Conservation (phyloP, 2,113 vertebrate species). For the Tretioscincus oriximinensis region DNA sequence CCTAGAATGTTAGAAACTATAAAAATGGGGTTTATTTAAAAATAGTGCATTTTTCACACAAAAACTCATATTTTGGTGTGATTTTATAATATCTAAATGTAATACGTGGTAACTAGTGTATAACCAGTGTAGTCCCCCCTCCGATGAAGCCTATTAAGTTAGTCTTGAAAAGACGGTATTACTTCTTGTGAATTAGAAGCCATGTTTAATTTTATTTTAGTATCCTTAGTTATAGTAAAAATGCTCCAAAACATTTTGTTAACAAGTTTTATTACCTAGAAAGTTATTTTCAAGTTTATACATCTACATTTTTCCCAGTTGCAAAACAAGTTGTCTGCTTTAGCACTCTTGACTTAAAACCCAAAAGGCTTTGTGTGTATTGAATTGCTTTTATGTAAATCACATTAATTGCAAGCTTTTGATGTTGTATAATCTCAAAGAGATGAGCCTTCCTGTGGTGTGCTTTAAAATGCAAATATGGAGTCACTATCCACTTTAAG, state of each 20-base stretch:
- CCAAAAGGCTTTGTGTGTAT: background rate
- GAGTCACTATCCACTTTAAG: conserved; percentile 23
- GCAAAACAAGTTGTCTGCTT: background rate
- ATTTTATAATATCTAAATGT: too few relatives aligned
- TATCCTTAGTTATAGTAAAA: background rate
- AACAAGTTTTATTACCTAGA: background rate
- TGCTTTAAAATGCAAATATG: conserved; percentile 51
- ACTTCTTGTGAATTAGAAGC: background rate
- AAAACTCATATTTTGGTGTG: too few relatives aligned
- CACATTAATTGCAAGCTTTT: conserved; percentile 49
- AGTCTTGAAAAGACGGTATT: too few relatives aligned
- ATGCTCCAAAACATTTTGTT: background rate
- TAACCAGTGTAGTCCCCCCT: too few relatives aligned
- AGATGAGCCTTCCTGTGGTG: conserved; percentile 15
- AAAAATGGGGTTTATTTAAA: too few relatives aligned
- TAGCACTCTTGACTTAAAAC: conserved; percentile 34
- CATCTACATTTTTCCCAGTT: conserved; percentile 4
- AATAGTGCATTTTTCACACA: too few relatives aligned
- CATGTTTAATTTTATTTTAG: background rate
- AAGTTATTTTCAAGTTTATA: conserved; percentile 20
- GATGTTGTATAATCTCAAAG: conserved; percentile 36
- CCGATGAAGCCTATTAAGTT: too few relatives aligned
- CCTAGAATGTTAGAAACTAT: too few relatives aligned
- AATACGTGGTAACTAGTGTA: too few relatives aligned
- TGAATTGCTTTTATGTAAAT: conserved; percentile 25